Percentiles rank a stretch among this genome's conserved stretches.
Conservation (phyloP, 2,888 invertebrate species). For the Neoscelio sp. region DNA sequence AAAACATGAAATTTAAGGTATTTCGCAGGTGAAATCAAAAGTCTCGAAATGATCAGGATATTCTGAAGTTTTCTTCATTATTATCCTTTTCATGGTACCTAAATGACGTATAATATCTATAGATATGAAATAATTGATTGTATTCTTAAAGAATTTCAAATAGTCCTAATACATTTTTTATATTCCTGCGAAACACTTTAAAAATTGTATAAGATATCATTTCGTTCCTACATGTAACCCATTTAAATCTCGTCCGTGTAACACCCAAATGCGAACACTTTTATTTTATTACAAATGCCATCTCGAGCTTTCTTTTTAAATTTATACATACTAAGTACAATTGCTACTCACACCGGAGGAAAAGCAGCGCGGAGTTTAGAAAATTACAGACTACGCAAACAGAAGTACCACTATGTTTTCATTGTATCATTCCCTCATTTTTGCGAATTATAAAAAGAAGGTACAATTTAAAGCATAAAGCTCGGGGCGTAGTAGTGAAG, state of each 20-base stretch:
- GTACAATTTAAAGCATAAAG: constrained; percentile 32
- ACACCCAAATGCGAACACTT: no score
- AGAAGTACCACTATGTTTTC: constrained; percentile 48
- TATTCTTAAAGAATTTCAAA: no score
- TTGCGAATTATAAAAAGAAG: constrained; percentile 50
- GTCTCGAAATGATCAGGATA: no score
- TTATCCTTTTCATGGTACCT: no score
- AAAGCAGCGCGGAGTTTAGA: constrained; percentile 32
- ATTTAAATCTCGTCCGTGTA: constrained; percentile 49
- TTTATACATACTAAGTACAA: constrained; percentile 42
- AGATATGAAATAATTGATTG: no score
- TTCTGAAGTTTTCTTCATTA: no score
- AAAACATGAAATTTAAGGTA: no score
- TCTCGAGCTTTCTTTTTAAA: constrained; percentile 55
- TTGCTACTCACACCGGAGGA: constrained; percentile 54
- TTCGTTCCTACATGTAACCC: constrained; percentile 24
- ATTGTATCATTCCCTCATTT: constrained; percentile 57
- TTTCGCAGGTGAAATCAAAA: no score
- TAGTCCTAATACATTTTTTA: no score
- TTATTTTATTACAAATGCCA: constrained; percentile 48
- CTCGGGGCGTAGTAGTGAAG: no score
- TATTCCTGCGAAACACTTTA: no score
- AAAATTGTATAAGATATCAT: constrained; percentile 2
- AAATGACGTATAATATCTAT: no score
- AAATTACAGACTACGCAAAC: constrained; percentile 31